A percentile compares a stretch with the other conserved stretches of the same genome.
phyloP scores from a whole-genome alignment of 2,888 invertebrate species.

The Polyommatus icarus region DNA sequence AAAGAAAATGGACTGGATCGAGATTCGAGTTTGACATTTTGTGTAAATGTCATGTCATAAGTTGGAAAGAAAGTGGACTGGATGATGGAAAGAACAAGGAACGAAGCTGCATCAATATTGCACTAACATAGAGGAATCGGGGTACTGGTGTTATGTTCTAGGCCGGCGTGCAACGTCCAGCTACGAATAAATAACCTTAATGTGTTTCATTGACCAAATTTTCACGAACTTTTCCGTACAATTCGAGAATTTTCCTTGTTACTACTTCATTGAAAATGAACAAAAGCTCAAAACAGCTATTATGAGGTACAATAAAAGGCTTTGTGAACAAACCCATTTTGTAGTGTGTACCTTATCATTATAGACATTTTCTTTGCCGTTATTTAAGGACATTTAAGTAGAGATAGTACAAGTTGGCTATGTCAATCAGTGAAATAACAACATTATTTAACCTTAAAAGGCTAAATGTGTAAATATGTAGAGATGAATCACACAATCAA shows the following conservation, averaged over 20 bases:
- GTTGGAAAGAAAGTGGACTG: no score
- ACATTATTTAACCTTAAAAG: not conserved
- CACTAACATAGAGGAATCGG: not conserved
- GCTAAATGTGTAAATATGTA: not conserved
- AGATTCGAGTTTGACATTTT: no score
- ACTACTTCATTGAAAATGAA: not conserved
- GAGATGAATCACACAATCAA: slow-evolving; percentile 17
- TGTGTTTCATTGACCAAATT: slow-evolving; percentile 26
- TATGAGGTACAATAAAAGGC: not conserved
- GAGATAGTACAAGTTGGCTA: not conserved
- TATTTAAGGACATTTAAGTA: not conserved
- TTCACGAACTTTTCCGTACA: slow-evolving; percentile 8
- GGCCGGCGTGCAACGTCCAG: slow-evolving; percentile 31
- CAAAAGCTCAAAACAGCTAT: not conserved
- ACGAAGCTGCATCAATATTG: slow-evolving; percentile 18
- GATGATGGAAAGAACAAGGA: not conserved
- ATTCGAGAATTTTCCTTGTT: not conserved
- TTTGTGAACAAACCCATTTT: not conserved
- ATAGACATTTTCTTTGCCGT: not conserved
- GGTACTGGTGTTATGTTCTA: slow-evolving; percentile 37
- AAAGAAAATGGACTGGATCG: not conserved
- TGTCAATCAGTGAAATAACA: not conserved
- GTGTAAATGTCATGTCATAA: no score
- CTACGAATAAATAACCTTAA: slow-evolving; percentile 25
- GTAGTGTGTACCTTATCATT: not conserved